Conservation (phyloP, 2,888 invertebrate species). For the Ceratothoa steindachneri region DNA sequence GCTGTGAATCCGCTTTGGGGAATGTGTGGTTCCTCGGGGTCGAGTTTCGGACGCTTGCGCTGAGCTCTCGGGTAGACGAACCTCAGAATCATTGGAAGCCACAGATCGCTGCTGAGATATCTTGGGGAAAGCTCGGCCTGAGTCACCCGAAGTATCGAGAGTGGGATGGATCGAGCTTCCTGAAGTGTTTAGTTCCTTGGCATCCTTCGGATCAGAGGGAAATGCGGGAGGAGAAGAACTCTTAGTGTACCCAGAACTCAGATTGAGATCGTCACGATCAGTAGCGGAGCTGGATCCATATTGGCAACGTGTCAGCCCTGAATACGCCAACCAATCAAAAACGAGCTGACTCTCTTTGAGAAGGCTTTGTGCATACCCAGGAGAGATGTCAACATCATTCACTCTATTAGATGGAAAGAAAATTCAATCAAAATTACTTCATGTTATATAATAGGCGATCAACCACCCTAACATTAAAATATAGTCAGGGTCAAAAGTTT, state of each 20-base stretch:
- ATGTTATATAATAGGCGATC: too few relatives aligned
- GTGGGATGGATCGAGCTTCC: neutral
- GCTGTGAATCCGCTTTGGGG: neutral
- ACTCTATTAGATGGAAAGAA: too few relatives aligned
- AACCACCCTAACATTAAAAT: too few relatives aligned
- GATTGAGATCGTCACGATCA: constrained; percentile 23
- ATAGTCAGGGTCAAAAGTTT: too few relatives aligned
- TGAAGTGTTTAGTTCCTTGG: neutral
- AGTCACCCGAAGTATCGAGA: neutral
- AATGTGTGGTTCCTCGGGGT: neutral
- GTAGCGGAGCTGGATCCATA: constrained; percentile 18
- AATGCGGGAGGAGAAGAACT: constrained; percentile 35
- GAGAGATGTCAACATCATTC: constrained; percentile 73
- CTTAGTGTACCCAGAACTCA: constrained; percentile 32
- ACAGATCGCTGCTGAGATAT: constrained; percentile 4
- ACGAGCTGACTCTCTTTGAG: constrained; percentile 79
- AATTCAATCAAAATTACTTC: too few relatives aligned
- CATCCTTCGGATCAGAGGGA: neutral
- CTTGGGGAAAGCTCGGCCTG: neutral
- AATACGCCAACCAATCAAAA: constrained; percentile 69
- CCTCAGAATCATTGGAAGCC: constrained; percentile 32
- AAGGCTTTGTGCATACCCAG: constrained; percentile 90
- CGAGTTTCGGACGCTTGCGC: constrained; percentile 4
- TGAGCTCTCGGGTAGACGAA: constrained; percentile 22
- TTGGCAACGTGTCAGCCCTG: constrained; percentile 23